These are phyloP conservation scores for Zaprionus lineosus DNA, from an alignment of 2,888 invertebrate species.

Conservation along the genomic window DNA sequence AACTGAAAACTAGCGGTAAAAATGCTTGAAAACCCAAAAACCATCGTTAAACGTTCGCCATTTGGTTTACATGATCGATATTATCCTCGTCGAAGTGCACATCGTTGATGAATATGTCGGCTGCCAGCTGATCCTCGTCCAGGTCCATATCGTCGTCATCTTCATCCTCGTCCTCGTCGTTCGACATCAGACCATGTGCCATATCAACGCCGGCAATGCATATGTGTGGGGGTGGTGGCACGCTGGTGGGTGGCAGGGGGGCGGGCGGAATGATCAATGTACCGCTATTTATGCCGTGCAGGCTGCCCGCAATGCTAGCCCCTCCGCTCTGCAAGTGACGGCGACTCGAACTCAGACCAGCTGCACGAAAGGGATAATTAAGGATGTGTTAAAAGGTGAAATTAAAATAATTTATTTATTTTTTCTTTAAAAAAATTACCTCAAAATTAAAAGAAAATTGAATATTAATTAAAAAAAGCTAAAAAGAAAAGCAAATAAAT, in stretches of 20 bases:
- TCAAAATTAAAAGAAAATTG: too few species aligned
- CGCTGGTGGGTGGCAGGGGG: conserved; percentile 82
- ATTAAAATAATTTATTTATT: too few species aligned
- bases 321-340: conserved; percentile 83
- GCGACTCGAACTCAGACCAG: conserved; percentile 83
- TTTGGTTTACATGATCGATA: conserved; percentile 80
- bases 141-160: conserved; percentile 78
- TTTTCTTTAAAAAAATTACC: too few species aligned
- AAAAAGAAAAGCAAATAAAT: conserved; percentile 37
- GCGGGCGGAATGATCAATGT: conserved; percentile 82
- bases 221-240: conserved; percentile 83
- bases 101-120: conserved; percentile 81
- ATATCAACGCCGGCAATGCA: conserved; percentile 81
- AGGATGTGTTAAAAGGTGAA: too few species aligned
- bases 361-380: conserved; percentile 21
- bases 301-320: conserved; percentile 83
- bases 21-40: conserved; percentile 52
- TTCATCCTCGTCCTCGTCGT: conserved; percentile 74
- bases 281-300: conserved; percentile 83
- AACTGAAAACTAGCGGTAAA: conserved; percentile 69
- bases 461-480: conserved; percentile 65
- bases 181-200: conserved; percentile 76
- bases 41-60: conserved; percentile 82
- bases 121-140: conserved; percentile 78
- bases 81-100: conserved; percentile 79